Conservation (phyloP, 1,140 invertebrate genomes). For the Rhynchophorus ferrugineus region DNA sequence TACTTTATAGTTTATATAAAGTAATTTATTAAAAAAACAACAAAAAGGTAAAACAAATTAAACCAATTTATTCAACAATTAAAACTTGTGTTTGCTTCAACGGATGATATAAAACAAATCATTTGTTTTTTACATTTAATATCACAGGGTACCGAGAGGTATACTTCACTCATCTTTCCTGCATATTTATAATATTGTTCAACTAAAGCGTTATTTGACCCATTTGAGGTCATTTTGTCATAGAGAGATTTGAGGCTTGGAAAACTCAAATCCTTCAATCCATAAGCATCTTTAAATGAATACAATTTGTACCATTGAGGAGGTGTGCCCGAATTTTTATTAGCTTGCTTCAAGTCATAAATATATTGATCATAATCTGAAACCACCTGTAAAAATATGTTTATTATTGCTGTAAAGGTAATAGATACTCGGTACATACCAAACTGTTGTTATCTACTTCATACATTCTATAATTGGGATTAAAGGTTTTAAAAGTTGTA, state of each 20-base stretch:
- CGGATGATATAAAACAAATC: slow-evolving; percentile 50
- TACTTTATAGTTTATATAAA: too few species aligned
- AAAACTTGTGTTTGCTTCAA: slow-evolving; percentile 44
- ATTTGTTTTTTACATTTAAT: slow-evolving; percentile 49
- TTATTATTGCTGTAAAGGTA: neutral
- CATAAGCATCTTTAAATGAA: slow-evolving; percentile 57
- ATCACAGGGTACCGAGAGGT: slow-evolving; percentile 46
- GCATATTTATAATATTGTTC: slow-evolving; percentile 34
- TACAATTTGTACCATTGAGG: slow-evolving; percentile 59
- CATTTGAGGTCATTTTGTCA: slow-evolving; percentile 42
- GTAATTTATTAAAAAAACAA: too few species aligned
- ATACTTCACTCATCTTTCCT: slow-evolving; percentile 42
- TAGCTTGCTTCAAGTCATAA: slow-evolving; percentile 70
- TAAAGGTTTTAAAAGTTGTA: slow-evolving; percentile 58
- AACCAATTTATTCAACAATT: slow-evolving; percentile 42
- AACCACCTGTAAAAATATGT: slow-evolving; percentile 45
- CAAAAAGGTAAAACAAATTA: neutral
- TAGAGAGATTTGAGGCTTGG: slow-evolving; percentile 45
- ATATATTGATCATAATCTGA: slow-evolving; percentile 66
- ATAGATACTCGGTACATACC: slow-evolving; percentile 47
- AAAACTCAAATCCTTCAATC: slow-evolving; percentile 45
- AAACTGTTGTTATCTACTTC: slow-evolving; percentile 52
- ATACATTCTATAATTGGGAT: slow-evolving; percentile 76
- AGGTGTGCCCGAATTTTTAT: slow-evolving; percentile 42
- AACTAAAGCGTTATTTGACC: slow-evolving; percentile 29